Evolutionary conservation across 2,113 vertebrate species (phyloP).

Genomic region (Microcebus jonahi): DNA sequence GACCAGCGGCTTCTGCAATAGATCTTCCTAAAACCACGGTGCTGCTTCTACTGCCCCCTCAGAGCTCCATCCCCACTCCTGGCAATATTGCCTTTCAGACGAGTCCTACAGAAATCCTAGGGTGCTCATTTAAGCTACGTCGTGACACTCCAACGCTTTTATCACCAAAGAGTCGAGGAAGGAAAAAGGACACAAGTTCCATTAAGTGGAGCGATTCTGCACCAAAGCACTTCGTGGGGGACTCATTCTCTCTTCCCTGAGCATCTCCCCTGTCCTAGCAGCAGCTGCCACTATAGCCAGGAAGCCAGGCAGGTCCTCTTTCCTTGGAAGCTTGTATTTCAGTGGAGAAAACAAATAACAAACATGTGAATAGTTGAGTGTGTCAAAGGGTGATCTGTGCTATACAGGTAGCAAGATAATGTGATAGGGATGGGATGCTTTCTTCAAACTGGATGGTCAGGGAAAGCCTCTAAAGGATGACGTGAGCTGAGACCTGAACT

Average conservation of each 20-base stretch:
- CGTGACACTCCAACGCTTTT: not conserved
- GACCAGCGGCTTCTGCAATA: not conserved
- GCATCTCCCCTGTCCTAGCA: not conserved
- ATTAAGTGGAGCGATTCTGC: not conserved
- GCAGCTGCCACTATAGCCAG: not conserved
- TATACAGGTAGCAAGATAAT: not conserved
- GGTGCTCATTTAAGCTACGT: not conserved
- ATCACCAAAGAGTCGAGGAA: not conserved
- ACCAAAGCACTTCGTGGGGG: too few relatives aligned
- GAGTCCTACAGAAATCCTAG: not conserved
- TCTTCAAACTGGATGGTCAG: not conserved
- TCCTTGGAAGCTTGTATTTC: not conserved
- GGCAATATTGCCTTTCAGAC: not conserved
- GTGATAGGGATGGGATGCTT: too few relatives aligned
- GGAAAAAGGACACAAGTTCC: not conserved
- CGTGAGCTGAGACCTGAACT: not conserved
- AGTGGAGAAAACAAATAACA: not conserved
- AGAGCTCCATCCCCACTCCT: not conserved
- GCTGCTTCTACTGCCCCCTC: rapidly evolving
- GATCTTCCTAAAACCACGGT: not conserved
- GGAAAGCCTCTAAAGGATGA: not conserved
- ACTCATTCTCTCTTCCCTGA: rapidly evolving
- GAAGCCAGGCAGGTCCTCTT: too few relatives aligned
- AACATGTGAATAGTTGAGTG: rapidly evolving
- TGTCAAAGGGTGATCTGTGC: not conserved